These are phyloP conservation scores for Papilio demoleus DNA, from an alignment of 2,888 invertebrate genomes.

Conservation along the genomic window DNA sequence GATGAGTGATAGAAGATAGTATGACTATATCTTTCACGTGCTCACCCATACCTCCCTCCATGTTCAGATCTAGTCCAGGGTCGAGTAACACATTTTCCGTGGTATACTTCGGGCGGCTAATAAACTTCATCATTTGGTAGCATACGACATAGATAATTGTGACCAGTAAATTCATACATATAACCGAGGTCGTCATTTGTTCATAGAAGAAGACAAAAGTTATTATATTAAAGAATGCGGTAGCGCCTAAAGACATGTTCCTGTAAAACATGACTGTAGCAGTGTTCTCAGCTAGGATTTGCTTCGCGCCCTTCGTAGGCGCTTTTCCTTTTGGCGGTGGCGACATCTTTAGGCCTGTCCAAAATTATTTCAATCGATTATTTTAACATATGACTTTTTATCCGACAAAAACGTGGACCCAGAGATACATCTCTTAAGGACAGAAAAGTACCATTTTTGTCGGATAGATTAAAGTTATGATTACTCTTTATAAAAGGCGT, in stretches of 20 bases:
- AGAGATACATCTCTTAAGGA: too few relatives aligned
- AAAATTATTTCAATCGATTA: conserved; percentile 3
- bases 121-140: conserved; percentile 91
- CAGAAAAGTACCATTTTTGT: too few relatives aligned
- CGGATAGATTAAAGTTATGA: too few relatives aligned
- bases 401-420: neutral
- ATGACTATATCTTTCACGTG: conserved; percentile 97
- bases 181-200: conserved; percentile 59
- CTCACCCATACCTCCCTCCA: conserved; percentile 99
- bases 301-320: conserved; percentile 97
- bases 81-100: conserved; percentile 90
- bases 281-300: conserved; percentile 96
- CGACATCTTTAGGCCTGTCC: conserved; percentile 13
- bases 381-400: neutral
- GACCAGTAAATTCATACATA: conserved; percentile 77
- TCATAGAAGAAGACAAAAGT: conserved; percentile 85
- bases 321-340: conserved; percentile 88
- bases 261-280: conserved; percentile 94
- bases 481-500: neutral
- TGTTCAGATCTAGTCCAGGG: conserved; percentile 96
- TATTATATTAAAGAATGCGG: conserved; percentile 84
- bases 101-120: conserved; percentile 88
- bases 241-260: conserved; percentile 90
- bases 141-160: conserved; percentile 71
- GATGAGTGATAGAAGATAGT: conserved; percentile 91